Conservation (phyloP, 2,888 invertebrate species). For the Neoaliturus tenellus region DNA sequence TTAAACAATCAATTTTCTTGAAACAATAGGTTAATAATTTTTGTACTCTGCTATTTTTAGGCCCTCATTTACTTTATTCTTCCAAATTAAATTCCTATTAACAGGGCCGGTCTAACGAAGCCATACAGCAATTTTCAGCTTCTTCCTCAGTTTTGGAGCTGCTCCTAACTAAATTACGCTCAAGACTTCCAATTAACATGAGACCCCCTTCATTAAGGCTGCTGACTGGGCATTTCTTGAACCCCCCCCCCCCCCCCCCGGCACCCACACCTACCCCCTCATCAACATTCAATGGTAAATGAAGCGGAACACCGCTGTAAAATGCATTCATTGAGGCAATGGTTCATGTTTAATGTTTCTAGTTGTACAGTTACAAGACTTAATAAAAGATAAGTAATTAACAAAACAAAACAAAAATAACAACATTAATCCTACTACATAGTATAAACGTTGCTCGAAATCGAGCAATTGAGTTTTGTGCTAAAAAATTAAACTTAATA, state of each 20-base stretch:
- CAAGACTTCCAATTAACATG: constrained; percentile 45
- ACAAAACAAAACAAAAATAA: too few relatives aligned
- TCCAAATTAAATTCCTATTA: too few relatives aligned
- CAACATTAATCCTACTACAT: too few relatives aligned
- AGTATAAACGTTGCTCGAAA: too few relatives aligned
- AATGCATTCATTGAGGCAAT: neutral
- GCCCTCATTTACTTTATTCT: too few relatives aligned
- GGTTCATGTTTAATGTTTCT: neutral
- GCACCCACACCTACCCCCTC: neutral
- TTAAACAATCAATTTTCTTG: too few relatives aligned
- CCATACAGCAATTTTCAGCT: neutral
- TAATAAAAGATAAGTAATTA: too few relatives aligned
- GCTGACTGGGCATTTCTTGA: constrained; percentile 21
- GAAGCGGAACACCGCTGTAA: neutral
- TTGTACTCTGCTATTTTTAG: too few relatives aligned
- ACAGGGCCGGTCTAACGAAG: neutral
- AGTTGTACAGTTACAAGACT: neutral
- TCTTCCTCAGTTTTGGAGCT: constrained; percentile 38
- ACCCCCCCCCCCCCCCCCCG: neutral
- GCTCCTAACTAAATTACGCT: constrained; percentile 23
- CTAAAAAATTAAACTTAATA: too few relatives aligned
- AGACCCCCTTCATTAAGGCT: constrained; percentile 34
- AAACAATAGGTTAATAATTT: too few relatives aligned
- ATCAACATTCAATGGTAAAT: constrained; percentile 11
- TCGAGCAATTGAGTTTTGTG: too few relatives aligned